Conservation (phyloP, 2,113 vertebrate genomes). For the Halcyon malimbica region DNA sequence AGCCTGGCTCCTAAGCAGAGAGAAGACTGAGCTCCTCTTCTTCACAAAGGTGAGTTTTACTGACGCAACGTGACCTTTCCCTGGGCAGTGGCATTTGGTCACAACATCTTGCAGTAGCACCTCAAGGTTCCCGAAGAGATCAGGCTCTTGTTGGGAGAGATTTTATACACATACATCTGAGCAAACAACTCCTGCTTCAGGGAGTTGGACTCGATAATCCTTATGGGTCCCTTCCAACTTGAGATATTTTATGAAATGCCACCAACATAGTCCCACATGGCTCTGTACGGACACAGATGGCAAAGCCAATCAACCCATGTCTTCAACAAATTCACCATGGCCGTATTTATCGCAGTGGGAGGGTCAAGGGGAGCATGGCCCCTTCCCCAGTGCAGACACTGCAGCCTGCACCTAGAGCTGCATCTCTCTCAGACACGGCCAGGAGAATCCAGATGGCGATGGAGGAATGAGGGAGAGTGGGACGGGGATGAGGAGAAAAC, state of each 20-base stretch:
- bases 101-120: neutral
- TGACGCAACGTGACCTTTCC: neutral
- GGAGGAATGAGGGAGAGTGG: neutral
- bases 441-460: neutral
- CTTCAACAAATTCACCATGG: neutral
- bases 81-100: neutral
- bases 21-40: neutral
- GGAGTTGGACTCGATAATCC: neutral
- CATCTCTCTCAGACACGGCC: neutral
- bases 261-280: neutral
- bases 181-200: neutral
- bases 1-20: neutral
- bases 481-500: neutral
- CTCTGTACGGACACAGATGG: neutral
- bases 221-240: neutral
- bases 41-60: neutral
- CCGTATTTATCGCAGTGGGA: fast-evolving
- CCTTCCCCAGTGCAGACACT: neutral
- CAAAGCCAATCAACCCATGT: neutral
- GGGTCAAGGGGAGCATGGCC: fast-evolving
- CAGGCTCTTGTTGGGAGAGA: neutral
- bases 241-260: neutral
- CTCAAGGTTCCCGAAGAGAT: neutral
- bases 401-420: neutral
- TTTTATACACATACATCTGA: neutral